Evolutionary conservation across 2,888 invertebrate genomes (phyloP).

Genomic region (Epiperipatus broadwayi): DNA sequence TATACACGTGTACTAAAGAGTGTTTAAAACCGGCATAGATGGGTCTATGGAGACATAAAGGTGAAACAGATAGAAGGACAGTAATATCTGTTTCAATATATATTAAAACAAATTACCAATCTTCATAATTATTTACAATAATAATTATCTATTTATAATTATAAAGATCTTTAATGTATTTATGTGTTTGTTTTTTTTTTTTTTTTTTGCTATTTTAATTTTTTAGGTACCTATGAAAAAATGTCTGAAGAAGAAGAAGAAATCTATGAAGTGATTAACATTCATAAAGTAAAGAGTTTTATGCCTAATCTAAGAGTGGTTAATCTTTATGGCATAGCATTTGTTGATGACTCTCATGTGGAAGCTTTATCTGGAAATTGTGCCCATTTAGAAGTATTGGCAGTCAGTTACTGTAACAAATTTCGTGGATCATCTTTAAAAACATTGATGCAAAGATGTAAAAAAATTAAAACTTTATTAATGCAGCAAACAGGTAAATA

Average conservation of each 20-base stretch:
- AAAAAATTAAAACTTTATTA: constrained; percentile 70
- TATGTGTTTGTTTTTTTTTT: neutral
- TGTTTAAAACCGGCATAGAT: too few species aligned
- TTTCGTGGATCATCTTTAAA: constrained; percentile 91
- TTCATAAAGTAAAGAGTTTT: constrained; percentile 91
- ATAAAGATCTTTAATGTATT: constrained; percentile 6
- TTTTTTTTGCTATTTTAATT: constrained; percentile 11
- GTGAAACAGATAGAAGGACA: too few species aligned
- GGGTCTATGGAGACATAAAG: too few species aligned
- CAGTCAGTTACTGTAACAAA: constrained; percentile 90
- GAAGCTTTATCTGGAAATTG: constrained; percentile 77
- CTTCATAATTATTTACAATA: constrained; percentile 7
- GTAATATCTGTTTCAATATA: too few species aligned
- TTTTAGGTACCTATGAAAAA: constrained; percentile 76
- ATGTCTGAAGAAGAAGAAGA: constrained; percentile 97
- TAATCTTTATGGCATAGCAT: constrained; percentile 94
- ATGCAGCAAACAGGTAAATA: constrained; percentile 83
- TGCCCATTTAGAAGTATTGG: constrained; percentile 85
- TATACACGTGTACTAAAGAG: too few species aligned
- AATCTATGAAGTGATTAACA: constrained; percentile 96
- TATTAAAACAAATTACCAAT: too few species aligned
- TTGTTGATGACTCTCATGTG: constrained; percentile 94
- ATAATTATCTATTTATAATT: constrained; percentile 8
- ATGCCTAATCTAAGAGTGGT: constrained; percentile 93
- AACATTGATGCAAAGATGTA: constrained; percentile 74